phyloP scores from a whole-genome alignment of 2,113 vertebrate genomes.

The Parus major region DNA sequence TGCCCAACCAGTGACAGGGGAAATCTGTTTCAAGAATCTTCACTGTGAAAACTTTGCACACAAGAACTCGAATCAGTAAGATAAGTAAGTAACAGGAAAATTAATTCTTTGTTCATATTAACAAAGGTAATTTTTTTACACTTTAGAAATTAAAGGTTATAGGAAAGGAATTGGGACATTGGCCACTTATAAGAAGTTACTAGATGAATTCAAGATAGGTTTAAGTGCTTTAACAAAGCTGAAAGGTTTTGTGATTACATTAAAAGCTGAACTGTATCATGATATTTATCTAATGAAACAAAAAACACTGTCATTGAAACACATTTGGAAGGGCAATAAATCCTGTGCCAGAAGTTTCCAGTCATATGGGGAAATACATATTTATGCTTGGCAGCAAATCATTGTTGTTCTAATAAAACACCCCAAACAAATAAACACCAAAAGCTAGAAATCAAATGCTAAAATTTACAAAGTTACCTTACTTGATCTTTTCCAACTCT shows the following conservation, averaged over 20 bases:
- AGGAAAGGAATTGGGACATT: background rate
- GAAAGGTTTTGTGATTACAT: background rate
- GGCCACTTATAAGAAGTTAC: background rate
- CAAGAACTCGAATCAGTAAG: background rate
- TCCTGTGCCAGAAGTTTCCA: background rate
- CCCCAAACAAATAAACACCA: background rate
- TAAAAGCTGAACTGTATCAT: background rate
- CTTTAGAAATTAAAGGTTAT: background rate
- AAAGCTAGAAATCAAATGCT: conserved; percentile 77
- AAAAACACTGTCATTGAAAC: background rate
- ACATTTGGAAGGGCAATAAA: conserved; percentile 6
- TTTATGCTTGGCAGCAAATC: background rate
- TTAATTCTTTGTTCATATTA: background rate
- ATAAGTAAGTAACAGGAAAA: background rate
- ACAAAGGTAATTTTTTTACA: background rate
- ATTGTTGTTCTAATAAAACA: background rate
- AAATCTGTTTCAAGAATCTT: background rate
- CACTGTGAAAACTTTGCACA: background rate
- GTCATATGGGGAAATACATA: background rate
- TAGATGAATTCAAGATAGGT: background rate
- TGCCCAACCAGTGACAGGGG: rapidly evolving
- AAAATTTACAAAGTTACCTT: conserved; percentile 98
- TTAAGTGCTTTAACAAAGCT: background rate
- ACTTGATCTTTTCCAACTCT: conserved; percentile 99
- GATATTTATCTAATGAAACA: background rate